Percentiles rank a stretch among this genome's conserved stretches.
phyloP scores from a whole-genome alignment of 2,888 invertebrate species.

The Polydrusus tereticollis region DNA sequence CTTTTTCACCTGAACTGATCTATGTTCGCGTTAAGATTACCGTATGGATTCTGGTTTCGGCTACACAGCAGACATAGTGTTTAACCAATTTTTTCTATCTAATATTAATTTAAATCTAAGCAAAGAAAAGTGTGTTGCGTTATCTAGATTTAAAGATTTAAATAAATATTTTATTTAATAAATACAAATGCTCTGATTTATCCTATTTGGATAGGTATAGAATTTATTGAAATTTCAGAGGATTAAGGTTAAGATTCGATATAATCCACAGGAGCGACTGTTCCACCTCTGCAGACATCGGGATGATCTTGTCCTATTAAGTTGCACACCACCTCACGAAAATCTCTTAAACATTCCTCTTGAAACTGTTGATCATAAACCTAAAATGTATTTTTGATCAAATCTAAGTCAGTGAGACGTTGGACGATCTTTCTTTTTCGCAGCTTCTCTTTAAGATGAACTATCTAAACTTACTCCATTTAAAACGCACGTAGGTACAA shows the following conservation, averaged over 20 bases:
- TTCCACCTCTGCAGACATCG: conserved; percentile 35
- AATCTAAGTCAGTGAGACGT: no score
- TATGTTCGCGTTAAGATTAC: no score
- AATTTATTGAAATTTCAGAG: no score
- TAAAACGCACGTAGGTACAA: conserved; percentile 70
- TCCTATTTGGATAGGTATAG: no score
- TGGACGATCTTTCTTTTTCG: no score
- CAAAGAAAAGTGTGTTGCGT: neutral
- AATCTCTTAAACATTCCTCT: conserved; percentile 65
- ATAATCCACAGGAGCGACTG: no score
- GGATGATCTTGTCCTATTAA: conserved; percentile 52
- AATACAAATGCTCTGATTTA: no score
- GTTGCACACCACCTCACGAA: conserved; percentile 65
- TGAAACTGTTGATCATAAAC: conserved; percentile 62
- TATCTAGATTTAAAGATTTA: neutral
- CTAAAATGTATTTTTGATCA: conserved; percentile 42
- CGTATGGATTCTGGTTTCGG: no score
- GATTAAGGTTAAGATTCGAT: no score
- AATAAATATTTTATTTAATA: neutral
- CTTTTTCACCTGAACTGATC: no score
- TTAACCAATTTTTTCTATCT: neutral
- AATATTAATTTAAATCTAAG: neutral
- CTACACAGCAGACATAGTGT: no score
- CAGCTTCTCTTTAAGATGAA: neutral
- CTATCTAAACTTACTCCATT: conserved; percentile 66